Percentiles rank a stretch among this genome's conserved stretches.
phyloP scores from a whole-genome alignment of 1,140 invertebrate genomes.

The Hylyphantes graminicola region DNA sequence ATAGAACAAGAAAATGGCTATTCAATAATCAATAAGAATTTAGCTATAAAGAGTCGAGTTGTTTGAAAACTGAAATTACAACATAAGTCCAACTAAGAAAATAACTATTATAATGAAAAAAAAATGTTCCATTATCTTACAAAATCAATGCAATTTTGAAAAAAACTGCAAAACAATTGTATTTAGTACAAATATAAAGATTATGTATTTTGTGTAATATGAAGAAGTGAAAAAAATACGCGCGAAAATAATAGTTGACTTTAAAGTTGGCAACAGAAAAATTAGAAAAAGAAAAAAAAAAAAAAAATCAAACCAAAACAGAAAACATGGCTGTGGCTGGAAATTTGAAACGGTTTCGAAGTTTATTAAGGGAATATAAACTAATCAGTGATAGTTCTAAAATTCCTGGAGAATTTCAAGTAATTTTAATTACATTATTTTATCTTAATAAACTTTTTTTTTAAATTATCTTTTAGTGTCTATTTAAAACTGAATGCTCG shows the following conservation, averaged over 20 bases:
- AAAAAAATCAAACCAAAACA: neutral
- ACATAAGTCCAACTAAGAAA: no score
- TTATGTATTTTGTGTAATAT: no score
- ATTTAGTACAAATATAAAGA: no score
- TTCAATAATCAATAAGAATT: no score
- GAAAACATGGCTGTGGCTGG: slow-evolving; percentile 24
- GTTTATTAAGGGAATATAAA: slow-evolving; percentile 45
- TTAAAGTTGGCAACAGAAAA: neutral
- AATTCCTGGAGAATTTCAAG: slow-evolving; percentile 53
- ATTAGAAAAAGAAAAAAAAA: neutral
- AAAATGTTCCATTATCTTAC: no score
- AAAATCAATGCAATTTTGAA: neutral
- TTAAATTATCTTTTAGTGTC: no score
- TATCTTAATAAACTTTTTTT: no score
- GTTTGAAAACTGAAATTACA: no score
- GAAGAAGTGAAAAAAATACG: neutral
- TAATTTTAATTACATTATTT: neutral
- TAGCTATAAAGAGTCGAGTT: no score
- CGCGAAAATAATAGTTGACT: neutral
- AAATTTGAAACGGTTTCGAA: slow-evolving; percentile 41
- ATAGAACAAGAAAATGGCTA: no score
- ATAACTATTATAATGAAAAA: no score
- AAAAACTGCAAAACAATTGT: neutral
- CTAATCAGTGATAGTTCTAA: slow-evolving; percentile 51
- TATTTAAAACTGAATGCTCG: no score